Percentiles rank a stretch among this genome's conserved stretches.
These are phyloP conservation scores for Maconellicoccus hirsutus DNA, from an alignment of 1,140 invertebrate genomes.

Conservation along the genomic window DNA sequence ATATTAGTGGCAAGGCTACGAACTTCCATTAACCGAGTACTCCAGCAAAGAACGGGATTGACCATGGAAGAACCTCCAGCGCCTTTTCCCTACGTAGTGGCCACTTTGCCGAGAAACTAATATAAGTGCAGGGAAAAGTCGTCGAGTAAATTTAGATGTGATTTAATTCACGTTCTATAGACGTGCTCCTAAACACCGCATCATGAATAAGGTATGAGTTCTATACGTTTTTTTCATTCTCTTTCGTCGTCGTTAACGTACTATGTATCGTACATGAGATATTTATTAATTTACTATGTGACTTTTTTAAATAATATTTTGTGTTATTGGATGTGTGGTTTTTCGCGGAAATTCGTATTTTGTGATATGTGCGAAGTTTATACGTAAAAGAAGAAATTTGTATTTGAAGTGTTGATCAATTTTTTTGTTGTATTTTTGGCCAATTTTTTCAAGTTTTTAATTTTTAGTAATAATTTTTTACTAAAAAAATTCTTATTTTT, in stretches of 20 bases:
- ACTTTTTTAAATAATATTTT: background rate
- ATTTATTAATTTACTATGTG: background rate
- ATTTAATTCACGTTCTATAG: constrained; percentile 13
- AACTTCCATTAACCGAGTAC: constrained; percentile 5
- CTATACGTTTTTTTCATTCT: background rate
- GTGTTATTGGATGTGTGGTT: background rate
- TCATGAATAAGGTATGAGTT: constrained; percentile 20
- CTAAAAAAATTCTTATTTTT: too few relatives aligned
- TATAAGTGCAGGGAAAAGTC: constrained; percentile 2
- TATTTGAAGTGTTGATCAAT: too few relatives aligned
- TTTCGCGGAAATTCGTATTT: background rate
- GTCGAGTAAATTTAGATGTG: constrained; percentile 11
- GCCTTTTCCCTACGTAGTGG: background rate
- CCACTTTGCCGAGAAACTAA: background rate
- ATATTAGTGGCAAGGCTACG: background rate
- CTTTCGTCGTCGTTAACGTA: background rate
- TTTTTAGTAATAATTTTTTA: too few relatives aligned
- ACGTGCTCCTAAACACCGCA: constrained; percentile 5
- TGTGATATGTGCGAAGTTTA: background rate
- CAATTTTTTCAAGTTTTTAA: too few relatives aligned
- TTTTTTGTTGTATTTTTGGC: too few relatives aligned
- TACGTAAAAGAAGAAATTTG: too few relatives aligned
- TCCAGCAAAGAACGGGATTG: constrained; percentile 16
- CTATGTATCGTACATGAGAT: background rate
- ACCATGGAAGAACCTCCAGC: constrained; percentile 19